Evolutionary conservation across 2,797 vertebrate species (phyloP).

Genomic region (Darevskia mixta): DNA sequence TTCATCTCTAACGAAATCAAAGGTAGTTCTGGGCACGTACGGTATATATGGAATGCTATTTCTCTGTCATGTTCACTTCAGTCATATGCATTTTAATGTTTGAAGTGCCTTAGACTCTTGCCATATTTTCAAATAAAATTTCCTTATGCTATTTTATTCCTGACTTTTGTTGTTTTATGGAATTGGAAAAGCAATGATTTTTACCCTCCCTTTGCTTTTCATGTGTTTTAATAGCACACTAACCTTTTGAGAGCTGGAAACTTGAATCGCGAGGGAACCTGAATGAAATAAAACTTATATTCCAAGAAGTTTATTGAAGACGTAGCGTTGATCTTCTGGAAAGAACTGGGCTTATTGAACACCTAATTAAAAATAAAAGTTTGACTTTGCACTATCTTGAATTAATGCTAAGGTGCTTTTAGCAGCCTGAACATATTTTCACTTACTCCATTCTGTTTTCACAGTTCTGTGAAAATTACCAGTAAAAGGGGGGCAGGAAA

Average conservation of each 20-base stretch:
- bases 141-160: slow-evolving; percentile 74
- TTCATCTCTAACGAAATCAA: slow-evolving; percentile 72
- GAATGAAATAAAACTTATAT: not conserved
- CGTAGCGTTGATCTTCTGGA: not conserved
- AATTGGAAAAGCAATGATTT: not conserved
- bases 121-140: slow-evolving; percentile 92
- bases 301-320: not conserved
- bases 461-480: not conserved
- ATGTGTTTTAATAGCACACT: not conserved
- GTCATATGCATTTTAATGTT: slow-evolving; percentile 85
- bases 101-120: slow-evolving; percentile 92
- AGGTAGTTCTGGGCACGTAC: slow-evolving; percentile 71
- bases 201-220: not conserved
- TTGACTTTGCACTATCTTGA: not conserved
- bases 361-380: not conserved
- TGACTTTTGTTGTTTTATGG: slow-evolving; percentile 49
- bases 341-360: not conserved
- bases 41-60: slow-evolving; percentile 82
- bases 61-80: slow-evolving; percentile 76
- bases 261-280: not conserved
- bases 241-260: not conserved
- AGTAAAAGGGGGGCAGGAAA: too few relatives aligned
- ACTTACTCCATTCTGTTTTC: not conserved
- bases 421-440: not conserved
- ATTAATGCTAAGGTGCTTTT: not conserved